Evolutionary conservation across 2,888 invertebrate genomes (phyloP).

Genomic region (Micoletzkya japonica): DNA sequence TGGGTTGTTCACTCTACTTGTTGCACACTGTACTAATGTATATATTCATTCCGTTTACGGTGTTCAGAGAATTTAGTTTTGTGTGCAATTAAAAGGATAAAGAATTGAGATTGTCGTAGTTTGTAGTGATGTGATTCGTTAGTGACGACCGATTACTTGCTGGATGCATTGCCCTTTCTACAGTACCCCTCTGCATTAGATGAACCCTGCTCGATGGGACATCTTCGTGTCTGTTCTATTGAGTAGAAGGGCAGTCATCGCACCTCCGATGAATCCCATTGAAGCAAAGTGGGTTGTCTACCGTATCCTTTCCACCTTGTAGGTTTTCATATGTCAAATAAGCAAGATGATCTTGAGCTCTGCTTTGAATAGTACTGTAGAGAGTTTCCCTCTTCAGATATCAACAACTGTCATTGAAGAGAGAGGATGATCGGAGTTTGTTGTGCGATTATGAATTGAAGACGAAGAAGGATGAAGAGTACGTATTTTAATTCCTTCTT

Average conservation of each 20-base stretch:
- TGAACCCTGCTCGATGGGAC: constrained; percentile 41
- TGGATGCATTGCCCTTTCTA: background rate
- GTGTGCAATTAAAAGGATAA: too few species aligned
- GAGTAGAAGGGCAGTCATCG: constrained; percentile 50
- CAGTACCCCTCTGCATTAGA: background rate
- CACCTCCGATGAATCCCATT: constrained; percentile 50
- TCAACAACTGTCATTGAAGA: constrained; percentile 32
- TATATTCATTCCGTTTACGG: too few species aligned
- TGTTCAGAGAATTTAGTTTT: too few species aligned
- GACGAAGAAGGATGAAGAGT: constrained; percentile 53
- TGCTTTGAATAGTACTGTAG: background rate
- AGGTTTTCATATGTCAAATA: background rate
- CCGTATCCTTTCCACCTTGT: background rate
- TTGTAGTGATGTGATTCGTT: too few species aligned
- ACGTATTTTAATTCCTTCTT: constrained; percentile 10
- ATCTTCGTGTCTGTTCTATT: constrained; percentile 53
- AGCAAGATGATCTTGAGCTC: constrained; percentile 8
- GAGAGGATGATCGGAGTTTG: constrained; percentile 50
- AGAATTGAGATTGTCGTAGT: too few species aligned
- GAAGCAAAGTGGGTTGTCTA: constrained; percentile 39
- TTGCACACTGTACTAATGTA: too few species aligned
- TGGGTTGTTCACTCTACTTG: too few species aligned
- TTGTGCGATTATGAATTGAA: constrained; percentile 57
- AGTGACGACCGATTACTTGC: too few species aligned
- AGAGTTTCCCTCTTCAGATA: constrained; percentile 28